Percentiles rank a stretch among this genome's conserved stretches.
Evolutionary conservation across 2,888 invertebrate species (phyloP).

Genomic region (Chaetoderma sp.): DNA sequence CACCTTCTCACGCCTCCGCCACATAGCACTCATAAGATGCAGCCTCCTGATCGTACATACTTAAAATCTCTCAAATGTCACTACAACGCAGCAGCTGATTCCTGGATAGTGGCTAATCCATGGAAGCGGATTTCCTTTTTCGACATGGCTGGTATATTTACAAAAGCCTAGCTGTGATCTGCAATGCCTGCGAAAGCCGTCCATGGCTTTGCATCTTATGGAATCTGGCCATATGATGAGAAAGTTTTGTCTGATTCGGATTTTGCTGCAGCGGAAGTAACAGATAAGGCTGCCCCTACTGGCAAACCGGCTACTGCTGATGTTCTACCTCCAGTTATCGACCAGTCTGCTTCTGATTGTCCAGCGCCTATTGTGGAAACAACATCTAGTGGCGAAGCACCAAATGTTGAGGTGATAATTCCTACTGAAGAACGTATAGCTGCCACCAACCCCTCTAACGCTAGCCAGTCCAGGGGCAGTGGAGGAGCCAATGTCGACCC

Average conservation of each 20-base stretch:
- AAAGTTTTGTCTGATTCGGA: conserved; percentile 31
- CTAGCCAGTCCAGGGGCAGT: too few relatives aligned
- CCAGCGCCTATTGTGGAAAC: not conserved
- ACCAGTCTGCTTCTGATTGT: not conserved
- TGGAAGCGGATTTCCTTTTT: conserved; percentile 32
- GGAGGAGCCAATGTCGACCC: too few relatives aligned
- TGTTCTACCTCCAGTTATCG: not conserved
- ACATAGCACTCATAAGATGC: conserved; percentile 58
- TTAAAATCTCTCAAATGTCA: conserved; percentile 43
- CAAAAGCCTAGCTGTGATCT: conserved; percentile 34
- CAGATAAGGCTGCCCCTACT: not conserved
- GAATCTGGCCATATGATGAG: conserved; percentile 21
- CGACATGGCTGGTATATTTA: conserved; percentile 34
- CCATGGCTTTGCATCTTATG: conserved; percentile 16
- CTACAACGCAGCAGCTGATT: conserved; percentile 34
- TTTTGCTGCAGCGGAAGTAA: conserved; percentile 20
- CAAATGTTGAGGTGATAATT: too few relatives aligned
- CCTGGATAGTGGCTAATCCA: conserved; percentile 38
- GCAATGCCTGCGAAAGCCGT: conserved; percentile 22
- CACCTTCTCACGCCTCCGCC: conserved; percentile 63
- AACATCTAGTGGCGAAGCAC: too few relatives aligned
- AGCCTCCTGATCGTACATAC: conserved; percentile 45
- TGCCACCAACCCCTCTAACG: too few relatives aligned
- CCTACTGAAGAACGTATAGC: too few relatives aligned
- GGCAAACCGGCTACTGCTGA: not conserved